Evolutionary conservation across 2,888 invertebrate genomes (phyloP), one percentile per base, ranked within the genome.

Genomic region (Tholera decimalis): DNA sequence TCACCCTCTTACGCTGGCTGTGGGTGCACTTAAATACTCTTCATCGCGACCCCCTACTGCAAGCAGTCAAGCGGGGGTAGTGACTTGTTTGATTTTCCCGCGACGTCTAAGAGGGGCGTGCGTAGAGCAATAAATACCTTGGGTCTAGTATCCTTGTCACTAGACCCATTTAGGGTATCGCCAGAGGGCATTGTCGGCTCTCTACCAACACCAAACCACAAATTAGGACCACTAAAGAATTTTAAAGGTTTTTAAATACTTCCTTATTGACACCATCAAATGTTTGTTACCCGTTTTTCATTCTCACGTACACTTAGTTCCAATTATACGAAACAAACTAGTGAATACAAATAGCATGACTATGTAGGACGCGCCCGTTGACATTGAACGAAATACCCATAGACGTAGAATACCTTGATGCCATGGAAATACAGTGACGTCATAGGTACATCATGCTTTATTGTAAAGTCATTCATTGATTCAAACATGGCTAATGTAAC

Each of bases 371-470:
- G 59, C 55, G 51, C 66, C 62, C 46, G 57, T 47, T 69, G 82
- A 65, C 80, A 81, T 80, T 80, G 82, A 80, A 75, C 73, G 59
- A 64, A 71, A 69, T 76, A 65, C 58, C 70, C 76, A 79, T 73
- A 73, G 62, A 28, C 13, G 54, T 63, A 61, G 70, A 81, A 71
- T 60, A 43, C 81, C 70, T 79, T 79, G 79, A 63, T 59, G 58
- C 62, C 43, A 68, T 71, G 71, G 66, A 44, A 46, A 75, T 66
- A 18, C 13, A 28, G 24, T 81, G 79, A 81, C 76, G 76, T 81
- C 67, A 77, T 30, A 30, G 3, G 43, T 55, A 65, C 58, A 65
- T 30, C 59, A 59, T 64, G 41, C 49, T 20, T 55, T 59, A 77
- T 73, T 50, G 56, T 49, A 20, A 54, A 62, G 22, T 26, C 49